Evolutionary conservation across 2,888 invertebrate genomes (phyloP).

Genomic region (Rhyacophila evoluta): DNA sequence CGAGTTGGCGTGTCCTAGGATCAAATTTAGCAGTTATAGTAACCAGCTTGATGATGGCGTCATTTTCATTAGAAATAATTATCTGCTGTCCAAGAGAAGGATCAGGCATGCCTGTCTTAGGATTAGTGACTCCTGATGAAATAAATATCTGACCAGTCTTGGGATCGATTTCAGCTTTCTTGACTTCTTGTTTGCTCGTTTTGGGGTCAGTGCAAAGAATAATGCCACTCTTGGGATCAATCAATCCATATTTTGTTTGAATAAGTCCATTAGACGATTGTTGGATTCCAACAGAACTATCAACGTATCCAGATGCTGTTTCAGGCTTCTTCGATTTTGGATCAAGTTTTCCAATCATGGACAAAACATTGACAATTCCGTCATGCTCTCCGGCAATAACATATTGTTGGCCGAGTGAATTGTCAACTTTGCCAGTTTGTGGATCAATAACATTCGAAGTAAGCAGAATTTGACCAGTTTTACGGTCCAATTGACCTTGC

Average conservation of each 20-base stretch:
- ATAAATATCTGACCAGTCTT: slow-evolving; percentile 72
- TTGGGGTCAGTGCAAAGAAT: slow-evolving; percentile 71
- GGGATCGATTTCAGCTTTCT: slow-evolving; percentile 74
- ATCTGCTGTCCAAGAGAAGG: slow-evolving; percentile 67
- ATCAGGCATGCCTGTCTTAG: slow-evolving; percentile 70
- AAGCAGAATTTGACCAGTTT: slow-evolving; percentile 76
- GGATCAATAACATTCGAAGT: slow-evolving; percentile 75
- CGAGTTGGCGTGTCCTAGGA: slow-evolving; percentile 71
- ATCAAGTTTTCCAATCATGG: slow-evolving; percentile 70
- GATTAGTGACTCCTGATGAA: slow-evolving; percentile 70
- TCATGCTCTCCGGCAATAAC: slow-evolving; percentile 76
- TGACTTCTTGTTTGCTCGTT: slow-evolving; percentile 74
- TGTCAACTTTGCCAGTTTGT: slow-evolving; percentile 75
- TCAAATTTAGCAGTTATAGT: slow-evolving; percentile 73
- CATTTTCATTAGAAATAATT: slow-evolving; percentile 67
- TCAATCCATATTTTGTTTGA: slow-evolving; percentile 71
- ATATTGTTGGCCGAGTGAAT: slow-evolving; percentile 76
- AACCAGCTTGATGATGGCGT: slow-evolving; percentile 70
- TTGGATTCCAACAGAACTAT: slow-evolving; percentile 68
- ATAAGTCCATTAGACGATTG: slow-evolving; percentile 60
- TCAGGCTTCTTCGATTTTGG: slow-evolving; percentile 69
- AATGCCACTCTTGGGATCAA: slow-evolving; percentile 72
- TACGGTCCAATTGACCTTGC: slow-evolving; percentile 78
- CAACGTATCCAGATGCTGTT: slow-evolving; percentile 66
- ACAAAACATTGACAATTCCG: slow-evolving; percentile 75